Evolutionary conservation across 1,140 invertebrate species (phyloP).

Genomic region (Ostrea edulis): DNA sequence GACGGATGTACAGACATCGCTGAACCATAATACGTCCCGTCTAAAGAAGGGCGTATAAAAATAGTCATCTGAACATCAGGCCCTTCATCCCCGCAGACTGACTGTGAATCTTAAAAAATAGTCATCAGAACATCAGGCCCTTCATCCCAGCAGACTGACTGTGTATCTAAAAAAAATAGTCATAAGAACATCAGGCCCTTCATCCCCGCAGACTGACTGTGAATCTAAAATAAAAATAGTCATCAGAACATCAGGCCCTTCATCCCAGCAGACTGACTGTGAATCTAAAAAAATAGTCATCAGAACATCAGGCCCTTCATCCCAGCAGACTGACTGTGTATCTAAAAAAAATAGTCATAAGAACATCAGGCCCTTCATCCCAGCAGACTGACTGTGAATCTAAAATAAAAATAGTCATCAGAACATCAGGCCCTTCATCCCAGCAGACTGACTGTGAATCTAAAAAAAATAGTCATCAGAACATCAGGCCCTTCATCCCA

Average conservation of each 20-base stretch:
- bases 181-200: conserved; percentile 90
- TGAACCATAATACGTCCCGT: no score
- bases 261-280: conserved; percentile 92
- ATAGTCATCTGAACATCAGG: conserved; percentile 88
- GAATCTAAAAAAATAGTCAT: conserved; percentile 81
- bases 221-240: conserved; percentile 80
- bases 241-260: conserved; percentile 92
- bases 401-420: conserved; percentile 64
- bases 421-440: conserved; percentile 92
- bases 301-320: conserved; percentile 92
- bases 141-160: conserved; percentile 76
- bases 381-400: no score
- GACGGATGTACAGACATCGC: no score
- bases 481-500: conserved; percentile 93
- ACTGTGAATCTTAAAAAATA: background rate
- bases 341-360: background rate
- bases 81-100: conserved; percentile 90
- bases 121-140: background rate
- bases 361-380: conserved; percentile 76
- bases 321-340: conserved; percentile 82
- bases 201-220: conserved; percentile 92
- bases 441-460: conserved; percentile 92
- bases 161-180: no score
- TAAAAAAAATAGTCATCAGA: conserved; percentile 79
- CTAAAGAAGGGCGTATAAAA: no score